These are phyloP conservation scores for Halictus ligatus DNA, from an alignment of 2,888 invertebrate genomes.

Conservation along the genomic window DNA sequence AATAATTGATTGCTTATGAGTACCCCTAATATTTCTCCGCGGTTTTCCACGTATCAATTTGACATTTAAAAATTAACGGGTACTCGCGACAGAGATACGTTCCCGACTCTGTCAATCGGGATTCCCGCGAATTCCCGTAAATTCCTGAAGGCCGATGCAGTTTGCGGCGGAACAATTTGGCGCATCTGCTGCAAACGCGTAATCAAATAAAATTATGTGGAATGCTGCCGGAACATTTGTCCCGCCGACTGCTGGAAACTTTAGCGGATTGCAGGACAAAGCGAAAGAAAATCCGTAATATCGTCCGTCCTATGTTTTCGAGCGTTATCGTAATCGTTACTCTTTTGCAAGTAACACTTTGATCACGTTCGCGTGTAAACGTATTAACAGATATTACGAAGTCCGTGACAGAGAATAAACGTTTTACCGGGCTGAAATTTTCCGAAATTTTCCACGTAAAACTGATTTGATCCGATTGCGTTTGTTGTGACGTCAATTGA, in stretches of 20 bases:
- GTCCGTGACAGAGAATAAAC: not conserved
- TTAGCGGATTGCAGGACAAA: not conserved
- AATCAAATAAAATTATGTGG: slow-evolving; percentile 20
- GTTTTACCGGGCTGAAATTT: not conserved
- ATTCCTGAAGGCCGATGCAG: not conserved
- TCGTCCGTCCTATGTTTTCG: not conserved
- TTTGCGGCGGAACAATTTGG: slow-evolving; percentile 18
- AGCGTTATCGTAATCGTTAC: not conserved
- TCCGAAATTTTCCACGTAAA: not conserved
- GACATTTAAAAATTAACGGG: not conserved
- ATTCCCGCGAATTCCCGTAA: not conserved
- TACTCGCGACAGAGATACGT: not conserved
- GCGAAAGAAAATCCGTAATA: not conserved
- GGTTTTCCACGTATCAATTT: not conserved
- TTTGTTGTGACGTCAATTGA: slow-evolving; percentile 35
- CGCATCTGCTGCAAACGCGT: not conserved
- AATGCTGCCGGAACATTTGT: not conserved
- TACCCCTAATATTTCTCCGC: not conserved
- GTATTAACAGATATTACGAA: not conserved
- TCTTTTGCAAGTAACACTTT: not conserved
- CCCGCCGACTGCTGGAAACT: not conserved
- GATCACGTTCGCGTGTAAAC: not conserved
- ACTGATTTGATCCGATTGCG: slow-evolving; percentile 13
- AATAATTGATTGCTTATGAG: no score
- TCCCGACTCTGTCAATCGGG: not conserved